These are phyloP conservation scores for Pseudachorutes palmiensis DNA, from an alignment of 1,140 invertebrate genomes.

Conservation along the genomic window DNA sequence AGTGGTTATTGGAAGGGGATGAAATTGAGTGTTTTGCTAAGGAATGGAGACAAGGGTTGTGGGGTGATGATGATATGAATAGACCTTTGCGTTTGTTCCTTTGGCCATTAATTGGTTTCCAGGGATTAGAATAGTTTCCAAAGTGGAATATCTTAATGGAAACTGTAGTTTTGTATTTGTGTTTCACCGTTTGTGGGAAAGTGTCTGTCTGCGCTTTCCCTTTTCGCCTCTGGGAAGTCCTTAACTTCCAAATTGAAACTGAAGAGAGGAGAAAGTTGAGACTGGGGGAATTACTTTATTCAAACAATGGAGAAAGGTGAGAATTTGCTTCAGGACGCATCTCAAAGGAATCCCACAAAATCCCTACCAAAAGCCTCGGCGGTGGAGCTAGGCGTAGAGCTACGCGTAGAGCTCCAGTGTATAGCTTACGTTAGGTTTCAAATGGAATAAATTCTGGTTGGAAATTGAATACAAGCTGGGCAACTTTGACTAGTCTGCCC, in stretches of 20 bases:
- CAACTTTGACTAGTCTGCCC: too few relatives aligned
- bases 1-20: too few relatives aligned
- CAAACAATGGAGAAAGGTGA: conserved; percentile 15
- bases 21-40: too few relatives aligned
- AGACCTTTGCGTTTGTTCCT: background rate
- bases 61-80: background rate
- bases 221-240: conserved; percentile 3
- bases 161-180: conserved; percentile 9
- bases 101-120: conserved; percentile 2
- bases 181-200: background rate
- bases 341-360: conserved; percentile 9
- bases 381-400: too few relatives aligned
- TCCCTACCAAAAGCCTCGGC: background rate
- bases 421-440: too few relatives aligned
- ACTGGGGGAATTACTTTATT: conserved; percentile 2
- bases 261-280: conserved; percentile 12
- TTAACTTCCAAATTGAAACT: conserved; percentile 10
- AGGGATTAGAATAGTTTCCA: background rate
- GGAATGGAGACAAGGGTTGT: too few relatives aligned
- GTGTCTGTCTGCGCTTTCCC: background rate
- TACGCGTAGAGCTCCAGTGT: too few relatives aligned
- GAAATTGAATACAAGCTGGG: too few relatives aligned
- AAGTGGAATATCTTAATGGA: conserved; percentile 11
- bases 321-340: conserved; percentile 1
- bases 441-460: too few relatives aligned